phyloP scores from a whole-genome alignment of 2,888 invertebrate genomes.

The Brenthis hecate region DNA sequence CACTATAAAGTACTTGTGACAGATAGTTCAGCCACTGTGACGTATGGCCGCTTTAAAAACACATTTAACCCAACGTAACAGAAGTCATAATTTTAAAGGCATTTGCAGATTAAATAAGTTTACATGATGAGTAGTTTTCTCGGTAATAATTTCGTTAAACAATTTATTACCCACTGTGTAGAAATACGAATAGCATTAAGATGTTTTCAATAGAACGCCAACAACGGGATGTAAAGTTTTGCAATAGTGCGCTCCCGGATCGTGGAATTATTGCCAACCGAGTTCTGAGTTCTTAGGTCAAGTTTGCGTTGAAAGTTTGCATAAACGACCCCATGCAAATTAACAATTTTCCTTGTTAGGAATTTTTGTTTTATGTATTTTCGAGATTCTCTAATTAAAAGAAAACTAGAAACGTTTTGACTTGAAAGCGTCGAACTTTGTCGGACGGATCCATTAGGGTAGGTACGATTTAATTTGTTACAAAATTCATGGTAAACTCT shows the following conservation, averaged over 20 bases:
- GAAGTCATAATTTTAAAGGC: constrained; percentile 63
- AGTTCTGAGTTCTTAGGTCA: constrained; percentile 77
- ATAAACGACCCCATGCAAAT: constrained; percentile 69
- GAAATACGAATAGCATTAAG: constrained; percentile 68
- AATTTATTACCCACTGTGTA: constrained; percentile 70
- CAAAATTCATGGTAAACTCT: constrained; percentile 55
- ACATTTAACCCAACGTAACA: constrained; percentile 50
- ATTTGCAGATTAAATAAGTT: constrained; percentile 75
- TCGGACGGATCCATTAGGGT: constrained; percentile 46
- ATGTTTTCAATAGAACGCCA: constrained; percentile 76
- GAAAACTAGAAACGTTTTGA: constrained; percentile 47
- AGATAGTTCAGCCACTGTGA: constrained; percentile 40
- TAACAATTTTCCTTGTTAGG: constrained; percentile 57
- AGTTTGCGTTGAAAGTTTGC: constrained; percentile 71
- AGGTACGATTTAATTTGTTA: constrained; percentile 57
- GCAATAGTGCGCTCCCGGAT: constrained; percentile 69
- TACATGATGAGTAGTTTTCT: constrained; percentile 67
- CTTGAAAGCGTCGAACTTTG: constrained; percentile 38
- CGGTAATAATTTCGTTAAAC: constrained; percentile 46
- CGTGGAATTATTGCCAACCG: constrained; percentile 74
- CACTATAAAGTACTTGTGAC: constrained; percentile 31
- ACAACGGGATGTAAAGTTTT: constrained; percentile 74
- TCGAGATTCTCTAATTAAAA: constrained; percentile 52
- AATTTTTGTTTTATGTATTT: constrained; percentile 54
- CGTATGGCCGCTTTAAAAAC: constrained; percentile 41